Evolutionary conservation across 2,888 invertebrate genomes (phyloP).

Genomic region (Chydorus sphaericus): DNA sequence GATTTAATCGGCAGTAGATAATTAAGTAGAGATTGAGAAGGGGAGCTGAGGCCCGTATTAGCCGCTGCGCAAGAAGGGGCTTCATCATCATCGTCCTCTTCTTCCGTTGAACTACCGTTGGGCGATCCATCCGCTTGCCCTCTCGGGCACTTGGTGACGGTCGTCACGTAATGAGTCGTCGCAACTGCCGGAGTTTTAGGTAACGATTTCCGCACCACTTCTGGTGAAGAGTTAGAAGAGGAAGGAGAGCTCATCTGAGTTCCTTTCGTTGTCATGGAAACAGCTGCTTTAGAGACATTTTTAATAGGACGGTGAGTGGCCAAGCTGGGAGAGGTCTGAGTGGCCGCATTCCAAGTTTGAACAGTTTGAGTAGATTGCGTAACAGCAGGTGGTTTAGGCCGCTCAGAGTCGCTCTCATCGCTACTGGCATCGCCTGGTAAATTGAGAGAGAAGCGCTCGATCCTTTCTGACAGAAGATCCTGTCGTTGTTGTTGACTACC

Average conservation of each 20-base stretch:
- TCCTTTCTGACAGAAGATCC: neutral
- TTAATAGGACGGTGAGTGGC: neutral
- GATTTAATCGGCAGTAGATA: constrained; percentile 2
- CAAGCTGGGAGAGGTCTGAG: constrained; percentile 6
- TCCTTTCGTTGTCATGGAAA: neutral
- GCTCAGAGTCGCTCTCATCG: constrained; percentile 1
- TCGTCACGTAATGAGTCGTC: too few species aligned
- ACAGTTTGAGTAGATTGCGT: constrained; percentile 7
- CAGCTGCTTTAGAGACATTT: neutral
- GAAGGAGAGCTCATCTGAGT: neutral
- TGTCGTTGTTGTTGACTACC: neutral
- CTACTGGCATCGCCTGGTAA: constrained; percentile 9
- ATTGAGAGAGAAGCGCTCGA: constrained; percentile 14
- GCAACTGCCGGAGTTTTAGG: neutral
- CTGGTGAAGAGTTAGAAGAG: neutral
- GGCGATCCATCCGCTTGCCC: constrained; percentile 10
- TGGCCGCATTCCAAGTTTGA: neutral
- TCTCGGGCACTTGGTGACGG: constrained; percentile 4
- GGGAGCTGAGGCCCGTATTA: neutral
- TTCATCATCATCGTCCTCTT: neutral
- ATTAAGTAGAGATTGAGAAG: constrained; percentile 6
- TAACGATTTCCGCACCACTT: constrained; percentile 1
- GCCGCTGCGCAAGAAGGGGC: too few species aligned
- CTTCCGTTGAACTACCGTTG: constrained; percentile 1
- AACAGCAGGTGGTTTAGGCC: neutral